These are phyloP conservation scores for Peromyscus polionotus DNA, from an alignment of 2,113 vertebrate species.

Conservation along the genomic window DNA sequence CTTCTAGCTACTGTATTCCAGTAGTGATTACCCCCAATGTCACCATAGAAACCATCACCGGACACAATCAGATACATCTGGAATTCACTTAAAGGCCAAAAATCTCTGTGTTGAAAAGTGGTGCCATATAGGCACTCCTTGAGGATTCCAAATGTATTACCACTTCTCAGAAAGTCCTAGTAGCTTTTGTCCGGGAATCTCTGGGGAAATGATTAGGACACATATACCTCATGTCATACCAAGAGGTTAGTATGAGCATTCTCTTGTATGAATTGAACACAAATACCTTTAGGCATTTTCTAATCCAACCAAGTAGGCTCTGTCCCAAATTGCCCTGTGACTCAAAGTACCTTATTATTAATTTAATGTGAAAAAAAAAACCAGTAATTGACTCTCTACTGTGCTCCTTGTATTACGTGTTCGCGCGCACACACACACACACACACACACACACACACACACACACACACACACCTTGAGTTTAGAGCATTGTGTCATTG, in stretches of 20 bases:
- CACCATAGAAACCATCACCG: background rate
- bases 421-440: background rate
- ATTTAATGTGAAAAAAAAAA: background rate
- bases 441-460: slow-evolving; percentile 32
- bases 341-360: slow-evolving; percentile 3
- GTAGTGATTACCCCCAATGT: background rate
- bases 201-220: slow-evolving; percentile 10
- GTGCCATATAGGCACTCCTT: background rate
- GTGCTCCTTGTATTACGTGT: background rate
- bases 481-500: background rate
- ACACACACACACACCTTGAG: slow-evolving; percentile 53
- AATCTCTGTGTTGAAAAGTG: background rate
- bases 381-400: background rate
- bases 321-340: background rate
- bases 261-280: background rate
- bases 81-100: background rate
- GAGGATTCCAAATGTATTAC: background rate
- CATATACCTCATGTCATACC: background rate
- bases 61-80: background rate
- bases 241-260: background rate
- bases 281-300: slow-evolving; percentile 27
- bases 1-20: background rate
- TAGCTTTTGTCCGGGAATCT: background rate
- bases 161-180: slow-evolving; percentile 38
- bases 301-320: background rate